Percentiles rank a stretch among this genome's conserved stretches.
These are phyloP conservation scores for Drosophila recens DNA, from an alignment of 2,888 invertebrate species.

Conservation along the genomic window DNA sequence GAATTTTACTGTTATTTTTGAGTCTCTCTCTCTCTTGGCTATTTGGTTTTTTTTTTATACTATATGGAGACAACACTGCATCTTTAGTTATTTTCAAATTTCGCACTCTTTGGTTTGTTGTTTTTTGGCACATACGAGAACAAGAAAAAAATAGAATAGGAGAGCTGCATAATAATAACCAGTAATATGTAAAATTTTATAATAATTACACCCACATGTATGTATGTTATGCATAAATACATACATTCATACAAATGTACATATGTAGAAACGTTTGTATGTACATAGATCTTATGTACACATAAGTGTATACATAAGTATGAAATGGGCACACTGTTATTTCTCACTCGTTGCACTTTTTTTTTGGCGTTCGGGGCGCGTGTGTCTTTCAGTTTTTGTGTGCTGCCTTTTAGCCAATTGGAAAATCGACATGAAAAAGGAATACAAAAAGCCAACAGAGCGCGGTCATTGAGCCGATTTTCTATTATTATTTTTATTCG, in stretches of 20 bases:
- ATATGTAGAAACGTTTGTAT: constrained; percentile 5
- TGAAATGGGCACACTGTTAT: constrained; percentile 56
- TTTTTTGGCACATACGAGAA: constrained; percentile 23
- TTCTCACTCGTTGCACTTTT: constrained; percentile 63
- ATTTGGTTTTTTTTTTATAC: no score
- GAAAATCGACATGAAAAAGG: constrained; percentile 54
- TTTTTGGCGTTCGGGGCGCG: constrained; percentile 13
- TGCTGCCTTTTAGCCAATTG: constrained; percentile 45
- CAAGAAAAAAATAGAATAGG: constrained; percentile 17
- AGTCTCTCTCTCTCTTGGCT: no score
- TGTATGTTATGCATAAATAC: constrained; percentile 2
- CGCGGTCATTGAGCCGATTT: constrained; percentile 53
- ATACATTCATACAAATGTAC: constrained; percentile 5
- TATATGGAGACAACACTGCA: constrained; percentile 17
- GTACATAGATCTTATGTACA: constrained; percentile 19
- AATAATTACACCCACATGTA: constrained; percentile 14
- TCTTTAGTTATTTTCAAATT: constrained; percentile 50
- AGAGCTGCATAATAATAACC: constrained; percentile 33
- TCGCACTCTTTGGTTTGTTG: constrained; percentile 22
- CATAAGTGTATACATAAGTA: constrained; percentile 10
- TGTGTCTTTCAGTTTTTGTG: constrained; percentile 17
- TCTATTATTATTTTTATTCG: constrained; percentile 26
- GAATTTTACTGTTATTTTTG: constrained; percentile 69
- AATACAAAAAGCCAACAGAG: constrained; percentile 38
- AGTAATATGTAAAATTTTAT: constrained; percentile 43